phyloP scores from a whole-genome alignment of 2,797 vertebrate species.

The Heteromormyrus szaboi region DNA sequence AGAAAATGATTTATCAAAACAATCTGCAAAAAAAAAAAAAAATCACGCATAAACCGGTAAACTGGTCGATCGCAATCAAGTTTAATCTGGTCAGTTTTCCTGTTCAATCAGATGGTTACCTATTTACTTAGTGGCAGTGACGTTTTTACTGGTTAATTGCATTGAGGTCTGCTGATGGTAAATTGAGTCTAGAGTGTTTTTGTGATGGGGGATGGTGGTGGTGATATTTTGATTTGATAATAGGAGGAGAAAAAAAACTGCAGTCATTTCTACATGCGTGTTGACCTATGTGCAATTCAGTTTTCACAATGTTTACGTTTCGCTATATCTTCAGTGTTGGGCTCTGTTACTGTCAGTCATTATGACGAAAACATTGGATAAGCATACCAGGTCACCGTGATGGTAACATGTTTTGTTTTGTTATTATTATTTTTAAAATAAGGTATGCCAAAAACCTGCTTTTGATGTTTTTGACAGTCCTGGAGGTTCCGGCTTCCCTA shows the following conservation, averaged over 20 bases:
- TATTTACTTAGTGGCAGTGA: not conserved
- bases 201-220: not conserved
- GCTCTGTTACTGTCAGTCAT: conserved; percentile 49
- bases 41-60: not conserved
- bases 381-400: conserved; percentile 51
- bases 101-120: not conserved
- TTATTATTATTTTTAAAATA: conserved; percentile 30
- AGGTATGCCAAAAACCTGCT: conserved; percentile 50
- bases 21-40: not conserved
- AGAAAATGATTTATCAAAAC: not conserved
- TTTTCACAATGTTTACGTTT: conserved; percentile 53
- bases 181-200: not conserved
- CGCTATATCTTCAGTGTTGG: conserved; percentile 62
- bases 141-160: not conserved
- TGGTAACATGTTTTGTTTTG: conserved; percentile 23
- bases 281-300: conserved; percentile 58
- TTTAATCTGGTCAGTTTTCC: not conserved
- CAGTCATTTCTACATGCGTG: conserved; percentile 45
- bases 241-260: conserved; percentile 37
- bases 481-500: not conserved
- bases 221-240: conserved; percentile 28
- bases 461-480: not conserved
- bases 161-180: not conserved
- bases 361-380: conserved; percentile 45
- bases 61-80: conserved; percentile 1